Evolutionary conservation across 2,113 vertebrate species (phyloP).

Genomic region (Prionailurus viverrinus): DNA sequence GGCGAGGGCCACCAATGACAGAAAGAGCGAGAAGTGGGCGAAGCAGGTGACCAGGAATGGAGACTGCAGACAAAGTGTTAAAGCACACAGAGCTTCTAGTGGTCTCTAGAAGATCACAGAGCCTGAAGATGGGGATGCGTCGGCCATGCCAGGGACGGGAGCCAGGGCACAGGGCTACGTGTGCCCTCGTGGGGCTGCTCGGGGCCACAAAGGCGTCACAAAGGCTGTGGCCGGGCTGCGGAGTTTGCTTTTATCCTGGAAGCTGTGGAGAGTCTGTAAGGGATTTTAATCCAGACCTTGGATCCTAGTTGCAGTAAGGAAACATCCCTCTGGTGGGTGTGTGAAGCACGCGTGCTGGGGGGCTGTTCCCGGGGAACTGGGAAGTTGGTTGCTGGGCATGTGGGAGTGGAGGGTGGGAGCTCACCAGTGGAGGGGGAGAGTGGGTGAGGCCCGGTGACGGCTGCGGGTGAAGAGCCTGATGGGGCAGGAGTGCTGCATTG

Average conservation of each 20-base stretch:
- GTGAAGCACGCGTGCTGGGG: background rate
- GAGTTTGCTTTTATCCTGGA: background rate
- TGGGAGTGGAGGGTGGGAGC: background rate
- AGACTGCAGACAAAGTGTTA: no score
- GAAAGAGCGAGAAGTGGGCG: background rate
- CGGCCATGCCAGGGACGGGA: accelerated
- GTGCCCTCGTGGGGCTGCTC: accelerated
- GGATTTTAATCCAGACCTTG: background rate
- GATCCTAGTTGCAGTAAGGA: background rate
- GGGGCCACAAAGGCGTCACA: background rate
- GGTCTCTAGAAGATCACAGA: background rate
- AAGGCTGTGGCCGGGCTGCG: accelerated
- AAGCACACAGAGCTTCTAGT: no score
- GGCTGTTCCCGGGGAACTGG: background rate
- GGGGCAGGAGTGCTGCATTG: background rate
- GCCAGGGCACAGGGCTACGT: background rate
- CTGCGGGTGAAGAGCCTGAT: accelerated
- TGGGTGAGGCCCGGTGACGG: accelerated
- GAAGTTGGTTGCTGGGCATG: background rate
- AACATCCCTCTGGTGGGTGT: background rate
- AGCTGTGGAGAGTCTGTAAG: background rate
- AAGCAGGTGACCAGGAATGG: background rate
- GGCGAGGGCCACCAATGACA: background rate
- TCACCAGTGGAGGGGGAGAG: background rate
- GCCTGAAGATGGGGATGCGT: accelerated